Conservation (phyloP, 1,140 invertebrate species). For the Cydia pomonella region DNA sequence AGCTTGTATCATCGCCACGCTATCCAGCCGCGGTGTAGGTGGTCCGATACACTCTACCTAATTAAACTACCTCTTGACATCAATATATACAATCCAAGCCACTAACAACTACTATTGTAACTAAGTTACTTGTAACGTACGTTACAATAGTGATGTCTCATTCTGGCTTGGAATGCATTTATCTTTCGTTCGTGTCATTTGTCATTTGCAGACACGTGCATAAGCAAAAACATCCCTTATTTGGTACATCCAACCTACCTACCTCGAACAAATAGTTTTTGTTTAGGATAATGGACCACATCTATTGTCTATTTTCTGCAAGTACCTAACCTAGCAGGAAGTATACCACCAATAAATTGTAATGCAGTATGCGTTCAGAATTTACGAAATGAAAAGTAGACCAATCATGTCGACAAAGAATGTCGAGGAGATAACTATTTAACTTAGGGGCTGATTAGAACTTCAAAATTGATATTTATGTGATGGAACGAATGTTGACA, state of each 20-base stretch:
- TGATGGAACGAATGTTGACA: no score
- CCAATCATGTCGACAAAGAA: background rate
- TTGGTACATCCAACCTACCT: background rate
- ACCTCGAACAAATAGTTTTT: constrained; percentile 18
- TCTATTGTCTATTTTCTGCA: constrained; percentile 23
- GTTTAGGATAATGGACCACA: constrained; percentile 15
- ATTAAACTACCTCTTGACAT: constrained; percentile 28
- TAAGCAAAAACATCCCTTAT: constrained; percentile 32
- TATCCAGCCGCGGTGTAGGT: constrained; percentile 21
- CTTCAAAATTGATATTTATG: no score
- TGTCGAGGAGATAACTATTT: background rate
- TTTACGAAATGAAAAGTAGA: background rate
- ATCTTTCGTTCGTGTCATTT: constrained; percentile 27
- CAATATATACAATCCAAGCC: constrained; percentile 24
- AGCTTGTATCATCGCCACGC: constrained; percentile 33
- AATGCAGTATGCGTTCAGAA: constrained; percentile 10
- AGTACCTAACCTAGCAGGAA: constrained; percentile 7
- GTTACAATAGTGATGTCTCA: constrained; percentile 27
- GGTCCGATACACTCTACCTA: constrained; percentile 32
- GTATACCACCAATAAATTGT: constrained; percentile 22
- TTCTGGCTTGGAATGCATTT: constrained; percentile 14
- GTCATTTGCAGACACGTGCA: constrained; percentile 30
- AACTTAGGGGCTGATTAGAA: no score
- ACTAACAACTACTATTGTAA: background rate
- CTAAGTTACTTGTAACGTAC: no score